Conservation (phyloP, 2,113 vertebrate species). For the Protobothrops flavoviridis region DNA sequence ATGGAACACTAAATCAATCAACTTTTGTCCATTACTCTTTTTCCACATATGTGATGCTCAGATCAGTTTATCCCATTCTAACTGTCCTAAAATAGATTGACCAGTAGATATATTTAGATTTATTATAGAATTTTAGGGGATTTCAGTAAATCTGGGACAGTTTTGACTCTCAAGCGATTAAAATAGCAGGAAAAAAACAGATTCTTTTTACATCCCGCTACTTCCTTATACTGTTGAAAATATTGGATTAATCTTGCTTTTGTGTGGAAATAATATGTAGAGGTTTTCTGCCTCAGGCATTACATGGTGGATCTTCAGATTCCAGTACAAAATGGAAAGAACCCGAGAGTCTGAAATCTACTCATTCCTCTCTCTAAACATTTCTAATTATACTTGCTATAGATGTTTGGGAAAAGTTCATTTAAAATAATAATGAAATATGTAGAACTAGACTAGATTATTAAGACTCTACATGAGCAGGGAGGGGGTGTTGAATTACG, state of each 20-base stretch:
- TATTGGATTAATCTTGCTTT: background rate
- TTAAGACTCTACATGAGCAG: background rate
- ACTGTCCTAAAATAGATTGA: background rate
- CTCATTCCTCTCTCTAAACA: background rate
- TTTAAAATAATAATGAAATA: conserved; percentile 2
- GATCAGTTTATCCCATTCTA: background rate
- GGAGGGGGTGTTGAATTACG: background rate
- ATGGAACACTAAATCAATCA: background rate
- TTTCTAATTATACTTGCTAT: background rate
- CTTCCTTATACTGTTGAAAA: background rate
- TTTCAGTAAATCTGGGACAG: background rate
- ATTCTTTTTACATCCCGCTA: background rate
- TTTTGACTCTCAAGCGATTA: background rate
- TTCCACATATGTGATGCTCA: background rate
- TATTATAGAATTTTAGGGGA: background rate
- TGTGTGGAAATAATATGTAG: background rate
- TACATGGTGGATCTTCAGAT: background rate
- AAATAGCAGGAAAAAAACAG: background rate
- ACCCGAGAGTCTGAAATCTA: background rate
- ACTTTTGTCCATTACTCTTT: background rate
- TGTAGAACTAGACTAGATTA: background rate
- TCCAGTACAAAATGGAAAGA: background rate
- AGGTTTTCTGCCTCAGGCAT: background rate
- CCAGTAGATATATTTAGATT: background rate
- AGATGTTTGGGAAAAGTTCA: background rate